These are phyloP conservation scores for Drosophila anomalipes DNA, from an alignment of 2,888 invertebrate species.

Conservation along the genomic window DNA sequence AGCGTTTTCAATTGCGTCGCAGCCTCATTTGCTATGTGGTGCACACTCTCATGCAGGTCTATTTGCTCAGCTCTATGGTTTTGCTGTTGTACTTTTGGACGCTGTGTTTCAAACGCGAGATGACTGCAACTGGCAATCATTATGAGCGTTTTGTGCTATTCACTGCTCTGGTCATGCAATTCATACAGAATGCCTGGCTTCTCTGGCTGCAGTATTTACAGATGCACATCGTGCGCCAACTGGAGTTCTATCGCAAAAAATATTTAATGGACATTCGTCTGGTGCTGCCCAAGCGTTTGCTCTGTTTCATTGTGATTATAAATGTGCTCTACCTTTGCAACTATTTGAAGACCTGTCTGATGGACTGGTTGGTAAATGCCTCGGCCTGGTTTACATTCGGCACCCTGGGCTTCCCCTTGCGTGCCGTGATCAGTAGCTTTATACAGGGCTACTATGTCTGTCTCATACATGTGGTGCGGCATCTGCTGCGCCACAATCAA, in stretches of 20 bases:
- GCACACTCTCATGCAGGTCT: conserved; percentile 53
- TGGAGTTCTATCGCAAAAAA: conserved; percentile 52
- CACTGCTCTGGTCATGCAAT: conserved; percentile 46
- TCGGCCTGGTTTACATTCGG: conserved; percentile 44
- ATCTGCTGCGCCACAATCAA: conserved; percentile 52
- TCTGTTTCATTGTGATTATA: conserved; percentile 35
- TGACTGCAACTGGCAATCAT: conserved; percentile 63
- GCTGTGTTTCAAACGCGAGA: conserved; percentile 39
- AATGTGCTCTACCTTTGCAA: conserved; percentile 55
- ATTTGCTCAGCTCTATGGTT: conserved; percentile 47
- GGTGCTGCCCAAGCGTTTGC: conserved; percentile 46
- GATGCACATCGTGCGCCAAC: conserved; percentile 53
- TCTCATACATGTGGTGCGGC: conserved; percentile 51
- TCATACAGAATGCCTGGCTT: conserved; percentile 70
- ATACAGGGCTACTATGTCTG: conserved; percentile 62
- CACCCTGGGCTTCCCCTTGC: conserved; percentile 54
- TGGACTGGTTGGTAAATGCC: conserved; percentile 42
- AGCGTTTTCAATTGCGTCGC: conserved; percentile 51
- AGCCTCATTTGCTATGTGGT: conserved; percentile 57
- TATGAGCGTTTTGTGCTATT: conserved; percentile 64
- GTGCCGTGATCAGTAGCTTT: conserved; percentile 56
- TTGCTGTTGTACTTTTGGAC: conserved; percentile 48
- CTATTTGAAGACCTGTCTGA: conserved; percentile 32
- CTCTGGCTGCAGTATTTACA: conserved; percentile 58
- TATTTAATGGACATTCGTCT: conserved; percentile 33